phyloP scores from a whole-genome alignment of 2,888 invertebrate species.

The Hydriomena furcata region DNA sequence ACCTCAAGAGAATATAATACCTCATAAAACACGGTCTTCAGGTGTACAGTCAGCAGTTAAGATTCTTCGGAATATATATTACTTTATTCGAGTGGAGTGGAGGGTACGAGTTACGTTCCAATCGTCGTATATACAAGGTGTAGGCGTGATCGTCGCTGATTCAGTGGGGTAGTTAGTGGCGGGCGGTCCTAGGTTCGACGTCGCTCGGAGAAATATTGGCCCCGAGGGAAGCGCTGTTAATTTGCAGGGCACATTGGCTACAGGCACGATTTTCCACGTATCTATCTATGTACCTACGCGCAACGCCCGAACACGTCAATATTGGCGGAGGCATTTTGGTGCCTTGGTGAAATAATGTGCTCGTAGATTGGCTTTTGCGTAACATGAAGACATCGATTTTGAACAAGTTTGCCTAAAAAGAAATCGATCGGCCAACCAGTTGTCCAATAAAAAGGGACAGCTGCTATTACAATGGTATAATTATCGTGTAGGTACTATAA shows the following conservation, averaged over 20 bases:
- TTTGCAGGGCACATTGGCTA: conserved; percentile 74
- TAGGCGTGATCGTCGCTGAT: conserved; percentile 83
- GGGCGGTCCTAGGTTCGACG: conserved; percentile 78
- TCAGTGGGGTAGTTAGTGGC: conserved; percentile 81
- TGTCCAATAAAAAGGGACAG: not conserved
- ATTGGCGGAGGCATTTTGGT: conserved; percentile 51
- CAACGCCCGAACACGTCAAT: conserved; percentile 45
- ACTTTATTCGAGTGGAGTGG: conserved; percentile 70
- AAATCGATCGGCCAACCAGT: conserved; percentile 4
- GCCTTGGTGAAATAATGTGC: conserved; percentile 38
- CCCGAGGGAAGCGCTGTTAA: conserved; percentile 77
- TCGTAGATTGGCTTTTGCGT: conserved; percentile 26
- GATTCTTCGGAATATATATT: conserved; percentile 65
- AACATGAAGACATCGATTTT: conserved; percentile 20
- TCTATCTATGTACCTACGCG: conserved; percentile 39
- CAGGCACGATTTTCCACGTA: conserved; percentile 74
- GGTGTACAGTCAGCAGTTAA: conserved; percentile 67
- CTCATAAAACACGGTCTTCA: conserved; percentile 20
- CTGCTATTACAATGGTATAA: not conserved
- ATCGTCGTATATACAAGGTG: conserved; percentile 80
- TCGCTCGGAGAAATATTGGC: conserved; percentile 79
- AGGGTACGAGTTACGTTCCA: conserved; percentile 73
- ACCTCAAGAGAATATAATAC: not conserved
- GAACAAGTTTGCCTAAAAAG: conserved; percentile 25
- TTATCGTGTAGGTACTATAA: too few species aligned